Conservation (phyloP, 1,140 invertebrate genomes). For the Papilio aristodemus region DNA sequence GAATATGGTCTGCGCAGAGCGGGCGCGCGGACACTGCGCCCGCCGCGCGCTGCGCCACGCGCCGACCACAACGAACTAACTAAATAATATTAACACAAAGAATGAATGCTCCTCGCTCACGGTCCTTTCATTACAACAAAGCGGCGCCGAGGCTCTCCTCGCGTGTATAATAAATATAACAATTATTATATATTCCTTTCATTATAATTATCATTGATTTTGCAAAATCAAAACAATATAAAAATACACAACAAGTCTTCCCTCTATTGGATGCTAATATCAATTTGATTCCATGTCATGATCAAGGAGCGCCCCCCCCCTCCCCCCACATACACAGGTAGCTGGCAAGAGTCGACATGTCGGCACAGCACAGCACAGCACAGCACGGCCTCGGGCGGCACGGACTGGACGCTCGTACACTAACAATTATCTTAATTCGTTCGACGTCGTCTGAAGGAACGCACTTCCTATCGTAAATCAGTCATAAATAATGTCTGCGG, state of each 20-base stretch:
- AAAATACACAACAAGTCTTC: neutral
- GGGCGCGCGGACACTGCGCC: neutral
- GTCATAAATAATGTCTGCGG: slow-evolving; percentile 40
- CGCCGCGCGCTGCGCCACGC: neutral
- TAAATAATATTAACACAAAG: slow-evolving; percentile 19
- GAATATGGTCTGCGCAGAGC: slow-evolving; percentile 67
- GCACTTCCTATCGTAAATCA: slow-evolving; percentile 27
- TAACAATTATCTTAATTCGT: too few relatives aligned
- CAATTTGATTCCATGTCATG: slow-evolving; percentile 39
- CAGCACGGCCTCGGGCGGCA: too few relatives aligned
- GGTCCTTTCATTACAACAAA: slow-evolving; percentile 17
- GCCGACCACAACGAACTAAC: too few relatives aligned
- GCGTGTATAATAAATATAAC: too few relatives aligned
- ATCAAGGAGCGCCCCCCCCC: too few relatives aligned
- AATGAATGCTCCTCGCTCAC: neutral
- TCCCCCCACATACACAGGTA: too few relatives aligned
- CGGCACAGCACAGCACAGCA: too few relatives aligned
- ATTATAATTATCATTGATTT: slow-evolving; percentile 33
- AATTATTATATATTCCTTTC: too few relatives aligned
- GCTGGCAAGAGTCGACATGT: slow-evolving; percentile 23
- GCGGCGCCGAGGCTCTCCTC: too few relatives aligned
- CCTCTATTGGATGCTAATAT: slow-evolving; percentile 21
- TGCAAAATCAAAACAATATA: slow-evolving; percentile 33
- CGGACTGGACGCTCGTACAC: too few relatives aligned
- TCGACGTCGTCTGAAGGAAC: slow-evolving; percentile 39